These are phyloP conservation scores for Homarus gammarus DNA, from an alignment of 2,888 invertebrate species.

Conservation along the genomic window DNA sequence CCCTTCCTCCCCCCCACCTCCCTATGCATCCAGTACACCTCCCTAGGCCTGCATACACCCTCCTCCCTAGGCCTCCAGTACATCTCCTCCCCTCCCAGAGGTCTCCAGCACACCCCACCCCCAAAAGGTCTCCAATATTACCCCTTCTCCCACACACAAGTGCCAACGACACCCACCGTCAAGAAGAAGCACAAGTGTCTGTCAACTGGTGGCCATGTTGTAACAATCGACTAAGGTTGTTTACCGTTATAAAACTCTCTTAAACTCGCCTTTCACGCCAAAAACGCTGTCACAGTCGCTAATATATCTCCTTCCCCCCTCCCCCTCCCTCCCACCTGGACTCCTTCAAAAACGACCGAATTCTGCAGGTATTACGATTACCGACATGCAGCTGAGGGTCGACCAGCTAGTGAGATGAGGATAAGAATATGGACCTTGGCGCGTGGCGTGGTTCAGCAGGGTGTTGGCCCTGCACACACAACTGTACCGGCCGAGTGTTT, in stretches of 20 bases:
- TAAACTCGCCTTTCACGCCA: background rate
- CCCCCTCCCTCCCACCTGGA: background rate
- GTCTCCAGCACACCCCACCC: no score
- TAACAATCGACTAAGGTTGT: no score
- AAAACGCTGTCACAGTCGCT: background rate
- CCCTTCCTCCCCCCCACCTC: no score
- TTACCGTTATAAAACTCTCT: background rate
- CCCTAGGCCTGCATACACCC: no score
- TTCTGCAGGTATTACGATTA: background rate
- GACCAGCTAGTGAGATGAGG: background rate
- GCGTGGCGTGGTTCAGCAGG: conserved; percentile 11
- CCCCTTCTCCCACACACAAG: no score
- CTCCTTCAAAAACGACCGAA: background rate
- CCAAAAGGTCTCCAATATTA: no score
- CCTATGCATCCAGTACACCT: no score
- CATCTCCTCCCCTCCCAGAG: no score
- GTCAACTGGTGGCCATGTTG: no score
- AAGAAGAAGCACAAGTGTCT: no score
- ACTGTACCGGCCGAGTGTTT: conserved; percentile 25
- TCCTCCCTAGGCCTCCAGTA: no score
- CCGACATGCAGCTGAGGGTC: background rate
- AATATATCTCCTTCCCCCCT: background rate
- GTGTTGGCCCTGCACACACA: conserved; percentile 34
- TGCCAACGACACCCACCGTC: no score
- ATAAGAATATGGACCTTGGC: conserved; percentile 7